Conservation (phyloP, 2,888 invertebrate species). For the Apodemia zela region DNA sequence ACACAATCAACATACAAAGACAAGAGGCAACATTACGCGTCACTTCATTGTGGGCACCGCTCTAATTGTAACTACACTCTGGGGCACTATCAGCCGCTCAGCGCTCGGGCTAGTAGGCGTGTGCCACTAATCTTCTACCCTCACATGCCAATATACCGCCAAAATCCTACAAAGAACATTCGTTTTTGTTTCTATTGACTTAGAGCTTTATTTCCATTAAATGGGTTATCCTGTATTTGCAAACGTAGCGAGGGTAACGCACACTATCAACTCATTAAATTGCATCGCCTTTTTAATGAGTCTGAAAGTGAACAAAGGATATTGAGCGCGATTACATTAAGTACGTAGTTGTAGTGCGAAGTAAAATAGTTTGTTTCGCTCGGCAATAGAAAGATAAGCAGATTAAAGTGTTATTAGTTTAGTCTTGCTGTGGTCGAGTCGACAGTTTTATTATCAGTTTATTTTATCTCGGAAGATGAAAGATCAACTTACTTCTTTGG, state of each 20-base stretch:
- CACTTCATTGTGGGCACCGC: slow-evolving; percentile 79
- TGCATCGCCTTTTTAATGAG: slow-evolving; percentile 81
- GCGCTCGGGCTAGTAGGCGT: slow-evolving; percentile 77
- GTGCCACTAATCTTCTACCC: slow-evolving; percentile 80
- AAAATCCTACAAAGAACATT: slow-evolving; percentile 40
- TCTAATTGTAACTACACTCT: slow-evolving; percentile 81
- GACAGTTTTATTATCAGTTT: slow-evolving; percentile 11
- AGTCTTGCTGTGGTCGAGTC: slow-evolving; percentile 15
- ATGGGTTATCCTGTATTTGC: slow-evolving; percentile 53
- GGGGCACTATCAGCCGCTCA: slow-evolving; percentile 78
- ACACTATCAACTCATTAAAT: slow-evolving; percentile 81
- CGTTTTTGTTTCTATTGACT: slow-evolving; percentile 36
- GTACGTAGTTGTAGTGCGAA: slow-evolving; percentile 62
- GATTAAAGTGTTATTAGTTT: slow-evolving; percentile 34
- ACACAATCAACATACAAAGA: slow-evolving; percentile 79
- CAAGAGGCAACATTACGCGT: slow-evolving; percentile 75
- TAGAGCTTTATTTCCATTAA: slow-evolving; percentile 44
- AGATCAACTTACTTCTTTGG: neutral
- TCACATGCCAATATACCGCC: slow-evolving; percentile 67
- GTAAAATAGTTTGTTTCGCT: slow-evolving; percentile 59
- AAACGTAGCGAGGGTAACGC: slow-evolving; percentile 78
- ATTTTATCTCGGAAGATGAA: slow-evolving; percentile 1
- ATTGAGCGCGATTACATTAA: slow-evolving; percentile 78
- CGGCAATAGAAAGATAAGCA: slow-evolving; percentile 47
- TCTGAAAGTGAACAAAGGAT: slow-evolving; percentile 81